Evolutionary conservation across 2,888 invertebrate genomes (phyloP), one percentile per base, ranked within the genome.

Genomic region (Eupithecia exiguata): DNA sequence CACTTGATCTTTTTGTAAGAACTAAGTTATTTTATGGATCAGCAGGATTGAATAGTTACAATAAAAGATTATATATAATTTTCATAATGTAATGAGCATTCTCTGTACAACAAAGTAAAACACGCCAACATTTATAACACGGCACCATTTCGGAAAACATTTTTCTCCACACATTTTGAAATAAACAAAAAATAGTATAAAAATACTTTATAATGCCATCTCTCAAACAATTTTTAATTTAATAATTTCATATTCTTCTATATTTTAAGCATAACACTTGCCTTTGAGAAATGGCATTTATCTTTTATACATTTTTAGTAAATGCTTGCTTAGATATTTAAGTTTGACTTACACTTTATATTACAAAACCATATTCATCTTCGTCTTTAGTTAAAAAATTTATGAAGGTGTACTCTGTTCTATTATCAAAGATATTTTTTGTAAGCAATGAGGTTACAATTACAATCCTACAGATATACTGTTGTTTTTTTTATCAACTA

Each of bases 101-200:
- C 84, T 88, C 86, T 88, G 85, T 88, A 89, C 86, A 88, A 88
- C 81, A 83, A 80, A 74, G 36, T 78, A 79, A 79, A 80, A 86
- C 82, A 85, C 81, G 79, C 83, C 82, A 83, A 73, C 69, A 65
- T 73, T 49, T 79, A 58, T 58, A 80, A 49, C 72, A 77, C 61
- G 16, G 46, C 58, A 53, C 69, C 21, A 43, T 58, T 58, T n/a
- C 30, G 25, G 38, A 70, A 43, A 58, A 53, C 21, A 53, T 25
- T 25, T 43, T 66, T n/a, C 61, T 25, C 18, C 35, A 62, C 18
- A 18, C 62, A 35, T 18, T 35, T 62, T 62, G 9, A 35, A 35
- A 62, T 35, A 62, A 62, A 62, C 18, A 62, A 18, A 35, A 35
- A 62, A 35, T 9, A 35, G 62, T 62, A 62, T 62, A 62, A 62